phyloP scores from a whole-genome alignment of 1,140 invertebrate genomes.

The Megalonaias nervosa region DNA sequence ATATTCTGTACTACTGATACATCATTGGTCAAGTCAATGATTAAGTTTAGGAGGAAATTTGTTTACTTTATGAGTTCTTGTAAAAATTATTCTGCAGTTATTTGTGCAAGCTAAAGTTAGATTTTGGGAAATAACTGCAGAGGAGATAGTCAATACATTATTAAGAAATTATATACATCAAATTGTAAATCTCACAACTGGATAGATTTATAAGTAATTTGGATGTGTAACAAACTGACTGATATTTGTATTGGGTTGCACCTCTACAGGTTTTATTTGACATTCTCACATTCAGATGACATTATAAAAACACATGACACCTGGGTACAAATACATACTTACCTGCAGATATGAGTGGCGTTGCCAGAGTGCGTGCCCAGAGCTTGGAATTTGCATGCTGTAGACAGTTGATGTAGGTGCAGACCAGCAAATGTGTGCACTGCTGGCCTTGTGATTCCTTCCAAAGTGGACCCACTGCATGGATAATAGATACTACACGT shows the following conservation, averaged over 20 bases:
- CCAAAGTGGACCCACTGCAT: slow-evolving; percentile 42
- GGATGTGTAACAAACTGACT: neutral
- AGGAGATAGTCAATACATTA: no score
- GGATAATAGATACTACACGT: slow-evolving; percentile 37
- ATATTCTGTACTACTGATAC: no score
- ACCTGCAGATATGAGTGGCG: slow-evolving; percentile 47
- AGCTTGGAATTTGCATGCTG: slow-evolving; percentile 41
- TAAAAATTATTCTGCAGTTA: no score
- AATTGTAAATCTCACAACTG: neutral
- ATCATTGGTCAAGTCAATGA: no score
- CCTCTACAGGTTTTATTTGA: neutral
- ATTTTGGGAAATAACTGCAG: no score
- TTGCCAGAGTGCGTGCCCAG: slow-evolving; percentile 35
- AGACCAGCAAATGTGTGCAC: slow-evolving; percentile 39
- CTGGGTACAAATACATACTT: neutral
- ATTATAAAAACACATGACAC: neutral
- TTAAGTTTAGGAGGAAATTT: no score
- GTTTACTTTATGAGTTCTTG: no score
- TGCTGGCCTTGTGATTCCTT: slow-evolving; percentile 29
- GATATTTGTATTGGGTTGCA: neutral
- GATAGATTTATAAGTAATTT: neutral
- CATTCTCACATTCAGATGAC: neutral
- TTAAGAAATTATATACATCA: neutral
- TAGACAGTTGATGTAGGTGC: slow-evolving; percentile 48
- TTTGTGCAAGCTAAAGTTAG: no score